Conservation (phyloP, 2,113 vertebrate species). For the Nothocercus nigrocapillus region DNA sequence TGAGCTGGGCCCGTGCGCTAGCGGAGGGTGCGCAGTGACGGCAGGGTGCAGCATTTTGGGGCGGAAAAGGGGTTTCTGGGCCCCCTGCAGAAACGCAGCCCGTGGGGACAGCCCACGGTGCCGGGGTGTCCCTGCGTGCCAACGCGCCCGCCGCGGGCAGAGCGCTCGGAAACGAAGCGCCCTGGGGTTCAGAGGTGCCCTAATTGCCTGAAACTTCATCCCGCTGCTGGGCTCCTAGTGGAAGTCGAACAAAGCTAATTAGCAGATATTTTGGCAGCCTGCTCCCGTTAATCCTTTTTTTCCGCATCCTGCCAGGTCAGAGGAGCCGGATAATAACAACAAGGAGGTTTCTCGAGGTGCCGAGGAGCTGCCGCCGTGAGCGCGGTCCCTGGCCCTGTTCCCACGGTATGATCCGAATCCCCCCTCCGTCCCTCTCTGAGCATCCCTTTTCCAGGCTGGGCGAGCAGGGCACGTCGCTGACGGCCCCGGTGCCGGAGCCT, state of each 20-base stretch:
- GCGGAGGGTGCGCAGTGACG: no score
- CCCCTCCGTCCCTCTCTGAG: no score
- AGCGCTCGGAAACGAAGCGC: neutral
- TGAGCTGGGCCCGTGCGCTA: no score
- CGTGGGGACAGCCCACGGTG: no score
- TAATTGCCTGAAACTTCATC: neutral
- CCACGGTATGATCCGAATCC: no score
- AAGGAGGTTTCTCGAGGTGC: neutral
- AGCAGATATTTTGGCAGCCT: neutral
- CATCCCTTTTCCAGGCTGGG: no score
- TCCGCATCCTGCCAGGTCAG: neutral
- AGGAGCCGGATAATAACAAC: neutral
- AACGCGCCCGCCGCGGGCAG: neutral
- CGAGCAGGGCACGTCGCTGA: no score
- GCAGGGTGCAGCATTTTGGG: no score
- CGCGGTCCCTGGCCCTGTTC: neutral
- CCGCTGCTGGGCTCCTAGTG: neutral
- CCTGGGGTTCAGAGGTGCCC: neutral
- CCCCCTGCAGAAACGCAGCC: no score
- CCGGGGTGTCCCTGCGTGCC: no score
- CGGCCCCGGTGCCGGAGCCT: no score
- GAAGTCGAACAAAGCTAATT: neutral
- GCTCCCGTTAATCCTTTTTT: neutral
- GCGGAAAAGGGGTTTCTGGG: no score
- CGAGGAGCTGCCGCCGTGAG: neutral